phyloP scores from a whole-genome alignment of 2,888 invertebrate genomes.

The Epirrita christyi region DNA sequence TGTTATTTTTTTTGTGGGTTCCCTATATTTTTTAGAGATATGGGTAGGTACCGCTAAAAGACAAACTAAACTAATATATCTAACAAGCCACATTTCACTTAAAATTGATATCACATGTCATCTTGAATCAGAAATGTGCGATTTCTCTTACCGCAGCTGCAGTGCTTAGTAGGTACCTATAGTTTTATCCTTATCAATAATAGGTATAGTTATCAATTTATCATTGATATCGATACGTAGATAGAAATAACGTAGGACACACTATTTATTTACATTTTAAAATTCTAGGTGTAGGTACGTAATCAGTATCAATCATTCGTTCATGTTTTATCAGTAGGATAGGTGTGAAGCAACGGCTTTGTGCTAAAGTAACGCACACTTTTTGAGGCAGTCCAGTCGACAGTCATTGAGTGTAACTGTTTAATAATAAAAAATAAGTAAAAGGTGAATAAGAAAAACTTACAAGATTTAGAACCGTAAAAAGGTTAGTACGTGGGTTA shows the following conservation, averaged over 20 bases:
- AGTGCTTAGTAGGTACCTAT: neutral
- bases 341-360: slow-evolving; percentile 62
- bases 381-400: slow-evolving; percentile 11
- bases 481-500: too few relatives aligned
- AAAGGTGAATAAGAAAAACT: neutral
- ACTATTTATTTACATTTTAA: slow-evolving; percentile 44
- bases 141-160: too few relatives aligned
- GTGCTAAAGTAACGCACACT: slow-evolving; percentile 40
- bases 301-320: slow-evolving; percentile 51
- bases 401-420: neutral
- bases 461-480: neutral
- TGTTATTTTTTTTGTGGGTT: too few relatives aligned
- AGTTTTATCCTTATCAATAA: neutral
- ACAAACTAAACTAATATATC: too few relatives aligned
- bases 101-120: too few relatives aligned
- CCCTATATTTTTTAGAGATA: too few relatives aligned
- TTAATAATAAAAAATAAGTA: neutral
- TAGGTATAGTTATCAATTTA: neutral
- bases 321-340: slow-evolving; percentile 62
- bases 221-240: neutral
- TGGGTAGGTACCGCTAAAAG: too few relatives aligned
- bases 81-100: too few relatives aligned
- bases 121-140: too few relatives aligned
- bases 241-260: slow-evolving; percentile 3
- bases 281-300: slow-evolving; percentile 57